Evolutionary conservation across 2,113 vertebrate species (phyloP).

Genomic region (Pteruthius melanotis): DNA sequence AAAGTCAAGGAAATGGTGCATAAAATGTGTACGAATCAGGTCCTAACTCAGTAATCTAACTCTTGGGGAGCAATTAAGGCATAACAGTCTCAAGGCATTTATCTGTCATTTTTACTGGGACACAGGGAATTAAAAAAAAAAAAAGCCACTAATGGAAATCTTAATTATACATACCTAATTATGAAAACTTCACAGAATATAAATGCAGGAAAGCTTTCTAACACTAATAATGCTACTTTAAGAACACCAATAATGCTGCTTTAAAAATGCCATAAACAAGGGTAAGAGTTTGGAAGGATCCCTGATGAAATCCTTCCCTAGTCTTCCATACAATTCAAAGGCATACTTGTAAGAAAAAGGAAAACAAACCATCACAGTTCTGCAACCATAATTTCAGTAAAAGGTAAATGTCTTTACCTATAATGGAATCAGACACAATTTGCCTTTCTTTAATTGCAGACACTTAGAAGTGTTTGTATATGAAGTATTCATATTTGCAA

Average conservation of each 20-base stretch:
- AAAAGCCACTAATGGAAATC: constrained; percentile 20
- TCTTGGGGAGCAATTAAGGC: constrained; percentile 55
- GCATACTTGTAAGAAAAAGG: background rate
- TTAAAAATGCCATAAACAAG: background rate
- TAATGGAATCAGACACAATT: background rate
- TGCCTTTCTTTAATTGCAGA: background rate
- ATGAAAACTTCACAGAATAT: constrained; percentile 30
- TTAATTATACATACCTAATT: constrained; percentile 67
- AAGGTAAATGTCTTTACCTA: background rate
- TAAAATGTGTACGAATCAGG: constrained; percentile 55
- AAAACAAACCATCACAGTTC: background rate
- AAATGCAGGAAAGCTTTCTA: background rate
- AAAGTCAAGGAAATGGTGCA: constrained; percentile 40
- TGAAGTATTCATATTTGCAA: background rate
- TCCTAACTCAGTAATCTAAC: constrained; percentile 50
- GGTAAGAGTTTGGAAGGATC: background rate
- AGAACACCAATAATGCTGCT: background rate
- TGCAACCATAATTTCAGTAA: background rate
- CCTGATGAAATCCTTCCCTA: background rate
- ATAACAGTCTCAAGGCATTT: constrained; percentile 53
- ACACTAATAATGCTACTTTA: background rate
- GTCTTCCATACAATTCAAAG: background rate
- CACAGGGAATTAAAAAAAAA: constrained; percentile 26
- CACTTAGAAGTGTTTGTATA: background rate
- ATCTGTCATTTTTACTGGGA: constrained; percentile 63